phyloP scores from a whole-genome alignment of 2,888 invertebrate species.

The Himalopsyche anomala region DNA sequence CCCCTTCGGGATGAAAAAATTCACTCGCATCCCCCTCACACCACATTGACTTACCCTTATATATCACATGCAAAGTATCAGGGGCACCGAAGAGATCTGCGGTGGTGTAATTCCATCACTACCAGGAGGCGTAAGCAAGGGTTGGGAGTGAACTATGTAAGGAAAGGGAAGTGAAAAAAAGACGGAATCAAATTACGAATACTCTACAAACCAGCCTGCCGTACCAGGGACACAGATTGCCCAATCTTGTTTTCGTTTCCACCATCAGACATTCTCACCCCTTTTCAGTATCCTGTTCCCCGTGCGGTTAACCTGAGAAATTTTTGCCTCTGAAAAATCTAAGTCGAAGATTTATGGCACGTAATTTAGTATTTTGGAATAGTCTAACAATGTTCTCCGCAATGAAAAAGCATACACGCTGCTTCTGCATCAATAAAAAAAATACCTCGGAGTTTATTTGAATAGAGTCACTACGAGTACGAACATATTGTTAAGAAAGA shows the following conservation, averaged over 20 bases:
- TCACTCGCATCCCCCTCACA: slow-evolving; percentile 47
- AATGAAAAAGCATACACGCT: slow-evolving; percentile 49
- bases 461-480: neutral
- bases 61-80: slow-evolving; percentile 53
- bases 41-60: slow-evolving; percentile 44
- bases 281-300: slow-evolving; percentile 13
- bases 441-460: neutral
- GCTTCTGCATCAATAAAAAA: slow-evolving; percentile 16
- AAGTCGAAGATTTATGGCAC: slow-evolving; percentile 56
- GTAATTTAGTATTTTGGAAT: slow-evolving; percentile 58
- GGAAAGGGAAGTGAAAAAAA: slow-evolving; percentile 54
- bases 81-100: slow-evolving; percentile 49
- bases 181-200: slow-evolving; percentile 63
- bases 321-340: slow-evolving; percentile 43
- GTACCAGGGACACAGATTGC: slow-evolving; percentile 62
- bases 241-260: slow-evolving; percentile 64
- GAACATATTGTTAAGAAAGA: too few relatives aligned
- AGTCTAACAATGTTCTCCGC: slow-evolving; percentile 54
- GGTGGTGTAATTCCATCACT: slow-evolving; percentile 53
- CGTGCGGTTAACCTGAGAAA: slow-evolving; percentile 58
- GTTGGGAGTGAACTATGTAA: slow-evolving; percentile 3
- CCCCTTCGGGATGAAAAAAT: slow-evolving; percentile 46
- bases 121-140: slow-evolving; percentile 37
- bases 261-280: slow-evolving; percentile 53
- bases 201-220: slow-evolving; percentile 58